Evolutionary conservation across 2,797 vertebrate genomes (phyloP).

Genomic region (Morelia viridis): DNA sequence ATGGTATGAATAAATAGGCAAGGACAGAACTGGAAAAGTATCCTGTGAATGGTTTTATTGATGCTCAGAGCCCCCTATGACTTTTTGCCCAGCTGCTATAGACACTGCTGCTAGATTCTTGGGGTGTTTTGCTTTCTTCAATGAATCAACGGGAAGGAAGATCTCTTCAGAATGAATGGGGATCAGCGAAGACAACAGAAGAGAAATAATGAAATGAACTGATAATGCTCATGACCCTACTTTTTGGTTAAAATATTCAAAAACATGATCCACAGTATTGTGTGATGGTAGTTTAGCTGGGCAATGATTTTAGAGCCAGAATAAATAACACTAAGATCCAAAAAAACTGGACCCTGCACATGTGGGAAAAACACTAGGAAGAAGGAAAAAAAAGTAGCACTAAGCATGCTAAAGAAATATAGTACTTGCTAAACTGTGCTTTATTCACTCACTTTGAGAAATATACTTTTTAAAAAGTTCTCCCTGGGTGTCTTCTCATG

Average conservation of each 20-base stretch:
- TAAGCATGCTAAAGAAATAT: background rate
- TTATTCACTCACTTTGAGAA: background rate
- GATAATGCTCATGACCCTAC: too few relatives aligned
- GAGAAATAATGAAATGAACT: fast-evolving
- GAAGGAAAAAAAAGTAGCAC: background rate
- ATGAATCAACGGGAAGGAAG: background rate
- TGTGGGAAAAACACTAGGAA: too few relatives aligned
- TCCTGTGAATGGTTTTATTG: background rate
- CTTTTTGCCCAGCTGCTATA: background rate
- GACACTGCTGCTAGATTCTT: fast-evolving
- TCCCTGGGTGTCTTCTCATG: too few relatives aligned
- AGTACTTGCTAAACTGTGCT: background rate
- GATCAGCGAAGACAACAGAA: background rate
- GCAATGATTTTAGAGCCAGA: too few relatives aligned
- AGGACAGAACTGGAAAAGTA: slow-evolving; percentile 35
- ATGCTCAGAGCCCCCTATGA: background rate
- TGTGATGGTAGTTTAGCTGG: too few relatives aligned
- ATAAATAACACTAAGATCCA: background rate
- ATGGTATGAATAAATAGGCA: slow-evolving; percentile 9
- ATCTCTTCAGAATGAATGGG: slow-evolving; percentile 22
- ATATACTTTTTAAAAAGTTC: too few relatives aligned
- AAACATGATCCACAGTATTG: too few relatives aligned
- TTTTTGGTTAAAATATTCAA: too few relatives aligned
- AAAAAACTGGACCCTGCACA: too few relatives aligned
- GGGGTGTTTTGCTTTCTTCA: fast-evolving